Base-by-base conservation (phyloP, 1,140 invertebrate species). In the Trichomalopsis sarcophagae region DNA sequence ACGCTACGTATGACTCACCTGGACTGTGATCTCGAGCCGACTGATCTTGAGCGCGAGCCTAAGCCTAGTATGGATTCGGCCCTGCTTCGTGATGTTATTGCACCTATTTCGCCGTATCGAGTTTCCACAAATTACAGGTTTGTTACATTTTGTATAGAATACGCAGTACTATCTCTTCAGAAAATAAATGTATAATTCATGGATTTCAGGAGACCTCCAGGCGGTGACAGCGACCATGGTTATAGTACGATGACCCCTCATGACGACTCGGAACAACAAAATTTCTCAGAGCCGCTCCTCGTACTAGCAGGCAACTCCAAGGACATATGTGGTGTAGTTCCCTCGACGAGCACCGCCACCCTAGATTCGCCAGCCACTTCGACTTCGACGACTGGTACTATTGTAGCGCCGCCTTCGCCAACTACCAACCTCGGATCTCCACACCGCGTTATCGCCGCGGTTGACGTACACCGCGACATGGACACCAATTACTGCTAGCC, bases 241-340 rank as follows among this genome's bases (percentile, higher is more conserved):
- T 99, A 99, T 91, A 98, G 97, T 23, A 98, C 98, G 0, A 98
- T 98, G 97, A 98, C 97, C 0, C 97, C 97, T 1, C 97, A 98
- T 88, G 97, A 98, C 87, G 97, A 98, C 90, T 95, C 95, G 4
- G 97, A 98, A 89, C 96, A 96, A 87, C 95, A 96, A 74, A 96
- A 96, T 11, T 96, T 97, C 86, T 96, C 96, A 14, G 94, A 95
- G 87, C 94, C 94, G 1, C 84, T 95, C 10, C 88, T 95, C 9
- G 84, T 93, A 13, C 86, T 94, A 88, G 87, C 93, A 87, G 85
- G 91, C 91, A 91, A 93, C 92, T 90, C 62, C 89, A 81, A 87
- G 82, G 21, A 89, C 90, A 62, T 91, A 89, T 21, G 55, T 33
- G 71, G 88, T 6, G 11, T 73, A 0, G 76, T 50, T 55, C 55